Conservation (phyloP, 92 coral and sea anemone species). For the Epizoanthus ramosus region DNA sequence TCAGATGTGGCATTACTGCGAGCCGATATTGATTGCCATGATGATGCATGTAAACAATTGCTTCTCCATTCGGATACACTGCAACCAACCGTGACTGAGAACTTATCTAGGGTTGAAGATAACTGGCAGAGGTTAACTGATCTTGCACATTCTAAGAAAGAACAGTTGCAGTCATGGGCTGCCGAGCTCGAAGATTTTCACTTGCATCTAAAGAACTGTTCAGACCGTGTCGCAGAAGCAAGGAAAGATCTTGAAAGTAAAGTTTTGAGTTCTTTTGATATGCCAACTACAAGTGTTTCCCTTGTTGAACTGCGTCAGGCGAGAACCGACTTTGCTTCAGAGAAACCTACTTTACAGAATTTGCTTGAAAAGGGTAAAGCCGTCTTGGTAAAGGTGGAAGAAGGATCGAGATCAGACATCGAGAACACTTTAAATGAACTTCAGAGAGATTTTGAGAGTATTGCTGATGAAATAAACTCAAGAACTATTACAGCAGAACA, state of each 20-base stretch:
- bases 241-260: constrained; percentile 32
- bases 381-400: constrained; percentile 39
- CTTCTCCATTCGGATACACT: constrained; percentile 41
- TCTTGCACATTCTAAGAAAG: constrained; percentile 48
- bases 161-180: constrained; percentile 54
- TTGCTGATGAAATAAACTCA: constrained; percentile 39
- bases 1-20: constrained; percentile 46
- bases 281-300: constrained; percentile 52
- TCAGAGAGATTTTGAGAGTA: constrained; percentile 33
- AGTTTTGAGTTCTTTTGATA: constrained; percentile 41
- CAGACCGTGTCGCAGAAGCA: constrained; percentile 46
- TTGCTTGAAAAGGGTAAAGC: constrained; percentile 45
- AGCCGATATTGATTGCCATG: constrained; percentile 48
- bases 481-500: constrained; percentile 54
- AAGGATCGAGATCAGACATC: constrained; percentile 49
- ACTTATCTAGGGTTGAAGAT: constrained; percentile 44
- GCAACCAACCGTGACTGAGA: constrained; percentile 34
- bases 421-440: constrained; percentile 48
- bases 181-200: constrained; percentile 59
- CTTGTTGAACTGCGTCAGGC: constrained; percentile 60
- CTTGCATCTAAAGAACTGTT: constrained; percentile 46
- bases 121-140: constrained; percentile 50
- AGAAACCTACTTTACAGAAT: constrained; percentile 46
- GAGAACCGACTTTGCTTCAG: constrained; percentile 59
- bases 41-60: constrained; percentile 46